phyloP scores from a whole-genome alignment of 2,113 vertebrate species.

The Leucoraja erinaceus region DNA sequence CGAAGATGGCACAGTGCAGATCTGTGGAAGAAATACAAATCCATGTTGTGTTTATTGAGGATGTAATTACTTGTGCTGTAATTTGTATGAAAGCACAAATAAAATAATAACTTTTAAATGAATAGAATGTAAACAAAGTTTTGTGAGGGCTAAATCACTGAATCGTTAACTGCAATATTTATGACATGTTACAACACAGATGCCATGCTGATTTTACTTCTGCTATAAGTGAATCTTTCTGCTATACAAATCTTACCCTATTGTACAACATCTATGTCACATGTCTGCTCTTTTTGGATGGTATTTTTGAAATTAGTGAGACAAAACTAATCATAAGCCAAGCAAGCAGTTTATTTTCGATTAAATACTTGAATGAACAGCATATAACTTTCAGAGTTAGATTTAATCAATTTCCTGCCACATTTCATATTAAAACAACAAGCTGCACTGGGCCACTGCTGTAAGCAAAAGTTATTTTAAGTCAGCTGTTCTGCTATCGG shows the following conservation, averaged over 20 bases:
- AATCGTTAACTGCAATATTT: not conserved
- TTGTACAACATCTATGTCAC: not conserved
- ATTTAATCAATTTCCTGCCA: not conserved
- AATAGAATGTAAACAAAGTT: not conserved
- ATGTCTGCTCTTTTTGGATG: not conserved
- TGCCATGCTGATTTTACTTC: not conserved
- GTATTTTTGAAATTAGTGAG: not conserved
- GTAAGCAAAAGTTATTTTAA: not conserved
- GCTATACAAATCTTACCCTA: not conserved
- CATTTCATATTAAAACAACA: not conserved
- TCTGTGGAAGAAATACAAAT: not conserved
- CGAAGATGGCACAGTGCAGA: not conserved
- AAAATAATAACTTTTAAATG: not conserved
- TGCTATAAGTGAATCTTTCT: not conserved
- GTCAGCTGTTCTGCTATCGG: not conserved
- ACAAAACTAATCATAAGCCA: not conserved
- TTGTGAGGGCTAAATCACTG: not conserved
- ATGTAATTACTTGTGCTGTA: not conserved
- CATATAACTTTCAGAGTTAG: not conserved
- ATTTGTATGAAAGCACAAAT: constrained; percentile 17
- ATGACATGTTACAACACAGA: not conserved
- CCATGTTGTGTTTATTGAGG: not conserved
- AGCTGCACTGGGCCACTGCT: not conserved
- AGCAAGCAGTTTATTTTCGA: not conserved
- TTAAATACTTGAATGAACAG: not conserved